phyloP scores from a whole-genome alignment of 2,888 invertebrate species.

The Altica lythri region DNA sequence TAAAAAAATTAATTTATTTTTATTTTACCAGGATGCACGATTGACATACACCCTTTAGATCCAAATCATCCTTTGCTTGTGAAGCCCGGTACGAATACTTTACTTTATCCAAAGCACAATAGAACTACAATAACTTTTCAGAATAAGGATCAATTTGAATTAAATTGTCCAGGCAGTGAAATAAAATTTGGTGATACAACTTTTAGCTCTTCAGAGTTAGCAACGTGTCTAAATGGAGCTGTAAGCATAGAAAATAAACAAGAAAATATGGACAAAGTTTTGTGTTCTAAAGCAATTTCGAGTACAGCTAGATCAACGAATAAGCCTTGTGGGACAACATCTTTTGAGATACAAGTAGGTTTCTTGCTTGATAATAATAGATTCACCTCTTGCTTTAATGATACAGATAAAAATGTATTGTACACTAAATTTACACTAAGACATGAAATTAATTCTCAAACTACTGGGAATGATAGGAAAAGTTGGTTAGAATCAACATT shows the following conservation, averaged over 20 bases:
- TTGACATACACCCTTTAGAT: slow-evolving; percentile 26
- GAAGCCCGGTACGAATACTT: slow-evolving; percentile 15
- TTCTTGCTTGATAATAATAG: slow-evolving; percentile 13
- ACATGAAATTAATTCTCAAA: slow-evolving; percentile 57
- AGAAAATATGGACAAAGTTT: slow-evolving; percentile 54
- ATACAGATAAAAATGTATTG: slow-evolving; percentile 58
- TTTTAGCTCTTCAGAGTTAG: slow-evolving; percentile 7
- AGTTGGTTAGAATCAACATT: slow-evolving; percentile 57
- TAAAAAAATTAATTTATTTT: no score
- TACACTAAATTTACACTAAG: slow-evolving; percentile 61
- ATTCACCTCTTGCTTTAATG: slow-evolving; percentile 59
- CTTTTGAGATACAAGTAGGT: slow-evolving; percentile 60
- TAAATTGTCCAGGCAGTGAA: slow-evolving; percentile 26
- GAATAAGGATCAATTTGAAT: slow-evolving; percentile 4
- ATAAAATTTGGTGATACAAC: slow-evolving; percentile 8
- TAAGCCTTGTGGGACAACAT: slow-evolving; percentile 56
- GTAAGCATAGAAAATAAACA: slow-evolving; percentile 29
- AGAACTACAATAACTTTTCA: slow-evolving; percentile 7
- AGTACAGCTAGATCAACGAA: slow-evolving; percentile 55
- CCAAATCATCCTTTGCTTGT: slow-evolving; percentile 31
- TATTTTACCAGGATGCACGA: slow-evolving; percentile 28
- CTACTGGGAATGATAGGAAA: slow-evolving; percentile 59
- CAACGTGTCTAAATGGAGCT: slow-evolving; percentile 33
- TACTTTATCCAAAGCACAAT: slow-evolving; percentile 19
- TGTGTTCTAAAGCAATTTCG: slow-evolving; percentile 55